Percentiles rank a stretch among this genome's conserved stretches.
Conservation (phyloP, 2,113 vertebrate species). For the Callospermophilus lateralis region DNA sequence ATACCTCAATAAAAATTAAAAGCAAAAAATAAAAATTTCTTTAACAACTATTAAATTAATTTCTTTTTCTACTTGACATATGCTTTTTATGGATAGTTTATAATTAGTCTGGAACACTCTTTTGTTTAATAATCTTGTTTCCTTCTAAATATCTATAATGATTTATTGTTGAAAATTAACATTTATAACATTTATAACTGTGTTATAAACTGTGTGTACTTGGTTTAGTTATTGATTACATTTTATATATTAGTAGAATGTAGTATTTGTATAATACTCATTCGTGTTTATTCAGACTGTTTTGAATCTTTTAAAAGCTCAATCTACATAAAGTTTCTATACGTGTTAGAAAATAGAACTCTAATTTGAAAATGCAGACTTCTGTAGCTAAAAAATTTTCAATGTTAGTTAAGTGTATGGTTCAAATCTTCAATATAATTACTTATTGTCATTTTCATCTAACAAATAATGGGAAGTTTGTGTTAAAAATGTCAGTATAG, state of each 20-base stretch:
- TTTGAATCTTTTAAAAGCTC: neutral
- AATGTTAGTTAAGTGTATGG: neutral
- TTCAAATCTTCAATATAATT: neutral
- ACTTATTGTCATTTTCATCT: neutral
- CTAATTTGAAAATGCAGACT: neutral
- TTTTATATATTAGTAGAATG: neutral
- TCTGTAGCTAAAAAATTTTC: neutral
- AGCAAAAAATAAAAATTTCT: too few species aligned
- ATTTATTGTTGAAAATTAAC: neutral
- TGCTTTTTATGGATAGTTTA: neutral
- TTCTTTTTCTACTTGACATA: neutral
- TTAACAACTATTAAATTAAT: neutral
- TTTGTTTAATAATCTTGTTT: neutral
- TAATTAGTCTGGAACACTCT: neutral
- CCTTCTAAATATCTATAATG: neutral
- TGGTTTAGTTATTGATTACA: neutral
- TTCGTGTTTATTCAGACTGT: neutral
- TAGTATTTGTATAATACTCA: neutral
- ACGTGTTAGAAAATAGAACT: conserved; percentile 18
- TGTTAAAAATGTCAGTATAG: neutral
- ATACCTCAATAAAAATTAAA: too few species aligned
- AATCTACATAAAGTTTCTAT: neutral
- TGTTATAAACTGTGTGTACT: too few species aligned
- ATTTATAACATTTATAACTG: neutral
- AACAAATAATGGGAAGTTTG: neutral